phyloP scores from a whole-genome alignment of 2,113 vertebrate species.

The Peucedramus taeniatus region DNA sequence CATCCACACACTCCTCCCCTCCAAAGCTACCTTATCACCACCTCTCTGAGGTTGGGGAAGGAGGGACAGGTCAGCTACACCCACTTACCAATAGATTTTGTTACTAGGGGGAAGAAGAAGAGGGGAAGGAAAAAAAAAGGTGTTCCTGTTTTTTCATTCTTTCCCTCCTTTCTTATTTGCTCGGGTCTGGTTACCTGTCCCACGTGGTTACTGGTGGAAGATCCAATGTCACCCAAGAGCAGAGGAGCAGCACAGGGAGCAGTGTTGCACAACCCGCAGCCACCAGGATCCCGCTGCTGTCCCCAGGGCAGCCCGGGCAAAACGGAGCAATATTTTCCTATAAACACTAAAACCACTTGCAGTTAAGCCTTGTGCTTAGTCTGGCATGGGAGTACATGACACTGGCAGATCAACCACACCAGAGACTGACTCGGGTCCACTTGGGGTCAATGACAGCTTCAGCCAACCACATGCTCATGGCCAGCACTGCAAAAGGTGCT shows the following conservation, averaged over 20 bases:
- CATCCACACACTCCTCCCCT: not conserved
- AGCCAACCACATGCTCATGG: accelerated
- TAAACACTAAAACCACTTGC: not conserved
- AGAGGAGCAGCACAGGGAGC: not conserved
- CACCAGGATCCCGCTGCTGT: not conserved
- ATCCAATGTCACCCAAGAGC: not conserved
- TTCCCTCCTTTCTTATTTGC: not conserved
- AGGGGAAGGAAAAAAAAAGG: accelerated
- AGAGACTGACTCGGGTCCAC: not conserved
- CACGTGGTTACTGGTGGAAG: not conserved
- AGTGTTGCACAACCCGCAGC: not conserved
- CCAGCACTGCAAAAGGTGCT: not conserved
- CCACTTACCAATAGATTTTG: not conserved
- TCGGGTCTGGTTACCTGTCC: not conserved
- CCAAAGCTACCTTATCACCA: not conserved
- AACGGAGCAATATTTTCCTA: not conserved
- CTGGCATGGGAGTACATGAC: not conserved
- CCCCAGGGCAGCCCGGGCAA: not conserved
- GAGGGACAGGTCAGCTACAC: not conserved
- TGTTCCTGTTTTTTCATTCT: not conserved
- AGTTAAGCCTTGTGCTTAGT: not conserved
- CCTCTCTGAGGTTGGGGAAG: not conserved
- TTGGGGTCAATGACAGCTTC: not conserved
- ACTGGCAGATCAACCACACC: not conserved
- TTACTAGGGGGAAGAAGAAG: not conserved